Evolutionary conservation across 1,140 invertebrate species (phyloP).

Genomic region (Drosophila bifasciata): DNA sequence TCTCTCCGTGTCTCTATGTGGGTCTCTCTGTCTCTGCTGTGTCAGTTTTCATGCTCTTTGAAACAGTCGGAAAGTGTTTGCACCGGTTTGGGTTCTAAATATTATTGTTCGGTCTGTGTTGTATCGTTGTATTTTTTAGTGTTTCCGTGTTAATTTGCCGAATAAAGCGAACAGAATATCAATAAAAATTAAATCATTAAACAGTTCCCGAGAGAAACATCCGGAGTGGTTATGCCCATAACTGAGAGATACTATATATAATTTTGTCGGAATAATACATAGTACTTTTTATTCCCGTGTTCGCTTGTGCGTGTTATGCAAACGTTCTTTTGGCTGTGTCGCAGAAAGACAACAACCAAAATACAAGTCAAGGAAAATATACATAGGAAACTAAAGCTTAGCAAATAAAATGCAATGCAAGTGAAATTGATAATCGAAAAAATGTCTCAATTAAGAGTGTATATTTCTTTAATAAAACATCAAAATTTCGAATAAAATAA

Average conservation of each 20-base stretch:
- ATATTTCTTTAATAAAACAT: neutral
- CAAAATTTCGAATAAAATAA: neutral
- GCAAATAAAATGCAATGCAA: neutral
- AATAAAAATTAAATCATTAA: constrained; percentile 48
- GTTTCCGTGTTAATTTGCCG: constrained; percentile 44
- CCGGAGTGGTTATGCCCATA: constrained; percentile 11
- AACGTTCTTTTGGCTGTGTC: constrained; percentile 49
- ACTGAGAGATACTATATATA: constrained; percentile 5
- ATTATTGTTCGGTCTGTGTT: constrained; percentile 12
- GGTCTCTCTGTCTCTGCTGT: constrained; percentile 3
- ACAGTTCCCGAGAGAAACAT: constrained; percentile 17
- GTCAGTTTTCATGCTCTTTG: constrained; percentile 16
- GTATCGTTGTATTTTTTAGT: constrained; percentile 32
- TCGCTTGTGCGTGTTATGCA: constrained; percentile 76
- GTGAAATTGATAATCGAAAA: neutral
- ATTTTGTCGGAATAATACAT: constrained; percentile 1
- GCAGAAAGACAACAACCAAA: constrained; percentile 19
- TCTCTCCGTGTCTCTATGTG: neutral
- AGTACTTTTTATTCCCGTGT: constrained; percentile 31
- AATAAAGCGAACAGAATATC: constrained; percentile 17
- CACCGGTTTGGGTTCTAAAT: constrained; percentile 14
- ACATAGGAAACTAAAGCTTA: constrained; percentile 4
- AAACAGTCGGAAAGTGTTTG: constrained; percentile 27
- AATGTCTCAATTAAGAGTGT: neutral
- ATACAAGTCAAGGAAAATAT: constrained; percentile 3